Evolutionary conservation across 2,888 invertebrate genomes (phyloP), one percentile per base, ranked within the genome.

Genomic region (Crepidodera aurea): DNA sequence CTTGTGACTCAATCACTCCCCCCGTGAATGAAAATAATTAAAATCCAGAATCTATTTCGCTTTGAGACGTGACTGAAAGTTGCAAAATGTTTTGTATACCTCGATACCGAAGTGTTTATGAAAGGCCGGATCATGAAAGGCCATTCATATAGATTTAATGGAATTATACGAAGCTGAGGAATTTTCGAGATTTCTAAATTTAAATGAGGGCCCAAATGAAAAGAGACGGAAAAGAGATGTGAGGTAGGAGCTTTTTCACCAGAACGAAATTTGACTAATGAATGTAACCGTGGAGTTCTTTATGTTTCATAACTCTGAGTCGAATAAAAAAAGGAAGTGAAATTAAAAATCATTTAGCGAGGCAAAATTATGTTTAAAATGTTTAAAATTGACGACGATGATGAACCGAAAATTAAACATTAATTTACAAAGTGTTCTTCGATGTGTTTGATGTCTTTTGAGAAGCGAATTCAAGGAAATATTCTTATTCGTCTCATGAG

Each of bases 71-170:
- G 59, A 51, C 51, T 60, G 18, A 34, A 62, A 62, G 54, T 62
- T 54, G 48, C 53, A 44, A 56, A 62, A 59, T 44, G 54, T 62
- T 54, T 53, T 50, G 54, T 40, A 44, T 42, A 53, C 51, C 62
- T 62, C 53, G 37, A 62, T 59, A 58, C 56, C 27, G 32, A 50
- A 64, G 48, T 50, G 40, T 64, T 64, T 46, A 51, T 56, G 60
- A 56, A 64, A 64, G 32, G 60, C 48, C 12, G 42, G 51, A 56
- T 60, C 56, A 60, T 57, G 64, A 57, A 60, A 57, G 42, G 51
- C 37, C 51, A 55, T 64, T 64, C 60, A 60, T 64, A 64, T 57
- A 64, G 55, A 60, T 60, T 64, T 64, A 60, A 64, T 57, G 46
- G 50, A 60, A 64, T 64, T 64, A 57, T 27, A 39, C 48, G 57